Conservation (phyloP, 1,140 invertebrate genomes). For the Drosophila tropicalis region DNA sequence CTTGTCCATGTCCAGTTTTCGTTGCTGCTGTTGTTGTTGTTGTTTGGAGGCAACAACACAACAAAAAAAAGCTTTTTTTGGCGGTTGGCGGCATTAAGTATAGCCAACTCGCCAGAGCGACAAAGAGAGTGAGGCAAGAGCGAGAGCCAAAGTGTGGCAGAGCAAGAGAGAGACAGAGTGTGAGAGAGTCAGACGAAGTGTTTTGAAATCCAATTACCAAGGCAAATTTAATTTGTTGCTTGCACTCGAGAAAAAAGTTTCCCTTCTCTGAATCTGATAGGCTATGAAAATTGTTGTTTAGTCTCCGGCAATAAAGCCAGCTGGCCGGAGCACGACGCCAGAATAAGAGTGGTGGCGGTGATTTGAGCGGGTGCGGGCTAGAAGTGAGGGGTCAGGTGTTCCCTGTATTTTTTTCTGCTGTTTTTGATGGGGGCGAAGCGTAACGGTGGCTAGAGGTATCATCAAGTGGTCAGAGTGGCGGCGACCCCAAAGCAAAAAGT, state of each 20-base stretch:
- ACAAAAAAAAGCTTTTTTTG: conserved; percentile 61
- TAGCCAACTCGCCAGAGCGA: conserved; percentile 44
- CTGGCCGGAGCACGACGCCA: background rate
- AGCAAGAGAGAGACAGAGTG: conserved; percentile 24
- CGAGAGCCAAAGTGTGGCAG: conserved; percentile 17
- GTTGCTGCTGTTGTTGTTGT: too few species aligned
- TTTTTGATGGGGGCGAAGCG: background rate
- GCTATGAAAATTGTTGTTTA: conserved; percentile 74
- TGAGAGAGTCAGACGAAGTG: conserved; percentile 55
- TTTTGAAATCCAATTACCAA: conserved; percentile 81
- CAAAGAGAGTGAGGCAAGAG: conserved; percentile 27
- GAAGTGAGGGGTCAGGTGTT: conserved; percentile 30
- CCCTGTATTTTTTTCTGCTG: conserved; percentile 9
- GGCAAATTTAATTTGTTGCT: conserved; percentile 81
- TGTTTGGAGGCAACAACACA: conserved; percentile 25
- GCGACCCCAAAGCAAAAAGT: conserved; percentile 50
- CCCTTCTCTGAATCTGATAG: conserved; percentile 68
- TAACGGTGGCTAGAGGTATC: conserved; percentile 54
- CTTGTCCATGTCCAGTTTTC: conserved; percentile 56
- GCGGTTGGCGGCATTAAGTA: conserved; percentile 77
- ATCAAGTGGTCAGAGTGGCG: conserved; percentile 75
- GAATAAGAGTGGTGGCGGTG: background rate
- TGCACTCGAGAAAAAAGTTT: conserved; percentile 80
- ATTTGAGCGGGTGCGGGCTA: background rate
- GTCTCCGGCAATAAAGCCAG: conserved; percentile 72